Conservation (phyloP, 2,113 vertebrate genomes). For the Phoxinus phoxinus region DNA sequence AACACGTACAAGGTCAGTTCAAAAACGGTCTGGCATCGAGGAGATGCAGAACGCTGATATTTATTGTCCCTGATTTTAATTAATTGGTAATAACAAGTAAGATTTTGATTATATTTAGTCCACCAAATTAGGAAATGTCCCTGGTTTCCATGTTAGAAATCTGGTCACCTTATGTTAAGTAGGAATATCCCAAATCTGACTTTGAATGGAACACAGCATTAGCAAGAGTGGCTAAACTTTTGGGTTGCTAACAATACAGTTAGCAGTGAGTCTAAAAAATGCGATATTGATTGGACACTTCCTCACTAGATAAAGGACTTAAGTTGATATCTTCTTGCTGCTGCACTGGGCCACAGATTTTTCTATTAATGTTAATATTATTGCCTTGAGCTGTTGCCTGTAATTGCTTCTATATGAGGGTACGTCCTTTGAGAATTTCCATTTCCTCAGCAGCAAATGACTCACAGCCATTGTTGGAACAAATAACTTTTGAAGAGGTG, state of each 20-base stretch:
- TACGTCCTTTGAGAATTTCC: neutral
- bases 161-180: neutral
- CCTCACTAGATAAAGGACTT: neutral
- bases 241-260: neutral
- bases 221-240: neutral
- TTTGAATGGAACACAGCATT: neutral
- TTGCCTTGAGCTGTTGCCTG: neutral
- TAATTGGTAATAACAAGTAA: neutral
- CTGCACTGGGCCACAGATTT: neutral
- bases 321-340: neutral
- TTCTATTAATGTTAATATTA: neutral
- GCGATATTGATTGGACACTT: neutral
- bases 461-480: slow-evolving; percentile 7
- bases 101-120: neutral
- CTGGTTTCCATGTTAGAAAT: neutral
- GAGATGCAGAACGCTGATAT: too few species aligned
- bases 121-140: neutral
- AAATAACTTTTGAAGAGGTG: slow-evolving; percentile 33
- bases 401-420: slow-evolving; percentile 17
- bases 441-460: slow-evolving; percentile 14
- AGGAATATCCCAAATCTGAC: neutral
- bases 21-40: too few species aligned
- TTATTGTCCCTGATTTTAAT: neutral
- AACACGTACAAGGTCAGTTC: too few species aligned
- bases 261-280: neutral